Conservation (phyloP, 2,888 invertebrate species). For the Drosophila buzzatii region DNA sequence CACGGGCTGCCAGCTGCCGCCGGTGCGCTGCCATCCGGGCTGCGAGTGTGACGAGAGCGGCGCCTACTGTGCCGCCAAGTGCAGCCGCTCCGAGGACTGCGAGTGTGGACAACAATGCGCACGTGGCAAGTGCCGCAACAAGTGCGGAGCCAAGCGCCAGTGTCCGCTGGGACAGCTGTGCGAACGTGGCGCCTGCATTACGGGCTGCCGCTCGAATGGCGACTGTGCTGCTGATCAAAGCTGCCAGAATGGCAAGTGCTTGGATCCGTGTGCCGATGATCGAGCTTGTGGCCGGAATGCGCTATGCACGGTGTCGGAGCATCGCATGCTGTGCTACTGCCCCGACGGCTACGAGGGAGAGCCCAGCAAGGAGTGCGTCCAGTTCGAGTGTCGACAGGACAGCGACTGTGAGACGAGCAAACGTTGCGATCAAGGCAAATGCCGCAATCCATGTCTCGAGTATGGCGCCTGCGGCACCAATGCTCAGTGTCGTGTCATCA, state of each 20-base stretch:
- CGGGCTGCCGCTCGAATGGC: conserved; percentile 92
- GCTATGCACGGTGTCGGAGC: conserved; percentile 91
- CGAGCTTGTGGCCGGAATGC: conserved; percentile 93
- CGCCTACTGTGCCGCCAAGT: conserved; percentile 90
- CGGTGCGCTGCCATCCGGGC: conserved; percentile 90
- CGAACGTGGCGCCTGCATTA: conserved; percentile 89
- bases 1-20: conserved; percentile 90
- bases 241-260: conserved; percentile 90
- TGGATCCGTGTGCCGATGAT: conserved; percentile 89
- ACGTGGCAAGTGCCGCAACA: conserved; percentile 90
- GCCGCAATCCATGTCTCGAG: conserved; percentile 93
- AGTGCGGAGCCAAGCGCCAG: conserved; percentile 88
- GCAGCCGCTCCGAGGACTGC: conserved; percentile 89
- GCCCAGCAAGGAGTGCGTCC: conserved; percentile 90
- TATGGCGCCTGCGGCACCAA: conserved; percentile 92
- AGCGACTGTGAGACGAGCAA: conserved; percentile 92
- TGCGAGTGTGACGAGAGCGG: conserved; percentile 94
- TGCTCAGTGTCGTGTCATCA: conserved; percentile 93
- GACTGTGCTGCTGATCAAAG: conserved; percentile 92
- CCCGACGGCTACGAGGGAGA: conserved; percentile 94
- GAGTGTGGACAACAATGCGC: conserved; percentile 93
- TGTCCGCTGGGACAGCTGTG: conserved; percentile 93
- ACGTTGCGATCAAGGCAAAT: conserved; percentile 90
- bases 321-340: conserved; percentile 94
- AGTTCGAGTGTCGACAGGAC: conserved; percentile 91